Evolutionary conservation across 1,140 invertebrate species (phyloP), one percentile per base, ranked within the genome.

Genomic region (Charaxes varanes): DNA sequence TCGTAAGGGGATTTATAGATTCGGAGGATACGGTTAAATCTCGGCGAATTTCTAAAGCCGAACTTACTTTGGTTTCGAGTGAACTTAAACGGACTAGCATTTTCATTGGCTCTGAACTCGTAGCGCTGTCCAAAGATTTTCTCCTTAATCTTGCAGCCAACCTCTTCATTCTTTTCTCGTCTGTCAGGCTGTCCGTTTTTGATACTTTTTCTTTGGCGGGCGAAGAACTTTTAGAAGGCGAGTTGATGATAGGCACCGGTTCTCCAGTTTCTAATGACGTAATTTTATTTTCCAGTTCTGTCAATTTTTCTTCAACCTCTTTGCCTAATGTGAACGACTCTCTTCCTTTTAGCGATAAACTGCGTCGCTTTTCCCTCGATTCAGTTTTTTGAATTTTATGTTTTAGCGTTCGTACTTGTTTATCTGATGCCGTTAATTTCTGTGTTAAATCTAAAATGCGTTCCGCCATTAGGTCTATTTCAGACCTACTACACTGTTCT

Each of bases 401-500:
- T 70, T 94, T 94, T 11, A 94, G 53, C 2, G 87, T 88, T 35
- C 93, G 83, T 5, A 94, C 90, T 71, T 94, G 92, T 56, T 94
- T 93, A 60, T 96, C 94, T n/a, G 92, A 92, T 1, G 87, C 86
- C 2, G 87, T 89, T 12, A 95, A 83, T 72, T 96, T 96, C 17
- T 88, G 87, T 0, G 94, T 95, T 18, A 96, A 72, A 70, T 96
- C 94, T 62, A 95, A 90, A 22, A 96, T 91, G 14, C 93, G 87
- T n/a, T 89, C 90, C 1, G 91, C 92, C 91, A 95, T 93, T 40
- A 95, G 74, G 27, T 90, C 88, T 11, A 92, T 86, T 69, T 95
- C 92, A 0, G 91, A 88, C 37, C 90, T 87, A 56, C 92, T 90
- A 40, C 91, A 89, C 46, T 91, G 87, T 48, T 90, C 90, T 23